Conservation (phyloP, 2,888 invertebrate genomes). For the Drosophila heteroneura region DNA sequence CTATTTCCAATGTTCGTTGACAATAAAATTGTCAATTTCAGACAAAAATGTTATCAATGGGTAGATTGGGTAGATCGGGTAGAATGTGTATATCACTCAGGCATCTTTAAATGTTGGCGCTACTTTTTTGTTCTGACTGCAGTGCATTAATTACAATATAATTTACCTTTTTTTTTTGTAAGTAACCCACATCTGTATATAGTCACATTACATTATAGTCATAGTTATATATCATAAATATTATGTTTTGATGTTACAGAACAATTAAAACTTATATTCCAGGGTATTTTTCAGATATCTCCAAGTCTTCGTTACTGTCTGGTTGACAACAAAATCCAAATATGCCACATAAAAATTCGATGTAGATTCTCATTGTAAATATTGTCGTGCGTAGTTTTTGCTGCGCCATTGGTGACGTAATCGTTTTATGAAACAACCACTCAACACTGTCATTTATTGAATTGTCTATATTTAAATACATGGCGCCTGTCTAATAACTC, state of each 20-base stretch:
- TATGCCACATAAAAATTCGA: slow-evolving; percentile 3
- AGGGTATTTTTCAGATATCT: slow-evolving; percentile 23
- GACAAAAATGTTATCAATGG: background rate
- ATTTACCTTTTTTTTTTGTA: background rate
- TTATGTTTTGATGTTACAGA: background rate
- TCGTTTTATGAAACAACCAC: slow-evolving; percentile 16
- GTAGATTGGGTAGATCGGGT: too few species aligned
- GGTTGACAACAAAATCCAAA: slow-evolving; percentile 38
- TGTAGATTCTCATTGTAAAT: slow-evolving; percentile 45
- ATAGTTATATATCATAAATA: background rate
- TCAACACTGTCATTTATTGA: slow-evolving; percentile 22
- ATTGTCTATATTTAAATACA: slow-evolving; percentile 14
- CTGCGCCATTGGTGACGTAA: slow-evolving; percentile 63
- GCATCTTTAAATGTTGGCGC: background rate
- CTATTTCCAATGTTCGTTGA: slow-evolving; percentile 18
- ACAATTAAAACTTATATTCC: background rate
- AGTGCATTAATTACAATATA: background rate
- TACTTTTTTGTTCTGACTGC: background rate
- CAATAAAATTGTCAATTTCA: slow-evolving; percentile 26
- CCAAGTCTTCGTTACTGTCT: background rate
- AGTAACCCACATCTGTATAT: background rate
- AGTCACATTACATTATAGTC: background rate
- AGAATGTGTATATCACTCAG: background rate
- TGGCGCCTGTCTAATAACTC: slow-evolving; percentile 22
- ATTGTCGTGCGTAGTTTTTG: slow-evolving; percentile 31